These are phyloP conservation scores for Drosophila novamexicana DNA, from an alignment of 1,140 invertebrate genomes.

Conservation along the genomic window DNA sequence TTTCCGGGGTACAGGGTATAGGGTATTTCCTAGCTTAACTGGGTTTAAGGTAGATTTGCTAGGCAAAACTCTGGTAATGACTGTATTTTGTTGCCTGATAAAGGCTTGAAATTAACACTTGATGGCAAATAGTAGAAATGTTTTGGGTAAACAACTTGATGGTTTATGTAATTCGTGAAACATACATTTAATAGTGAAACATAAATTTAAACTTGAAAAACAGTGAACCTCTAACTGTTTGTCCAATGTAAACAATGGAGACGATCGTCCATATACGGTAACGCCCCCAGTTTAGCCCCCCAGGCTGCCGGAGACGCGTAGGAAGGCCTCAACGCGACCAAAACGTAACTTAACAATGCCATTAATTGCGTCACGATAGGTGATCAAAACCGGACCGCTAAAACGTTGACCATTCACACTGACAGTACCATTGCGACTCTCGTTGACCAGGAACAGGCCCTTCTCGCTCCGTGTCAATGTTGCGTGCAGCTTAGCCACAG, in stretches of 20 bases:
- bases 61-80: too few relatives aligned
- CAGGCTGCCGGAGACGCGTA: conserved; percentile 40
- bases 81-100: too few relatives aligned
- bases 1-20: too few relatives aligned
- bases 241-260: neutral
- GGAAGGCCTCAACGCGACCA: conserved; percentile 27
- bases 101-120: too few relatives aligned
- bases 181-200: conserved; percentile 3
- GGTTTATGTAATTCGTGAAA: neutral
- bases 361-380: conserved; percentile 32
- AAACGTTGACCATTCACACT: conserved; percentile 30
- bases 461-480: conserved; percentile 40
- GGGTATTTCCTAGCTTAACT: too few relatives aligned
- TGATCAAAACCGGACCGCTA: conserved; percentile 41
- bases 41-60: too few relatives aligned
- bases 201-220: conserved; percentile 4
- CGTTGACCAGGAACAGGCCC: conserved; percentile 42
- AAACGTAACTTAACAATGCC: conserved; percentile 37
- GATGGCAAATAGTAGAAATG: too few relatives aligned
- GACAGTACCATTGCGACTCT: conserved; percentile 35
- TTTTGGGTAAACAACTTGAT: neutral
- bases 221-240: neutral
- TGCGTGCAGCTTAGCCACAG: conserved; percentile 38
- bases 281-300: neutral
- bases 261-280: neutral